Conservation (phyloP, 64 coral and sea anemone species). For the Pocillopora verrucosa region DNA sequence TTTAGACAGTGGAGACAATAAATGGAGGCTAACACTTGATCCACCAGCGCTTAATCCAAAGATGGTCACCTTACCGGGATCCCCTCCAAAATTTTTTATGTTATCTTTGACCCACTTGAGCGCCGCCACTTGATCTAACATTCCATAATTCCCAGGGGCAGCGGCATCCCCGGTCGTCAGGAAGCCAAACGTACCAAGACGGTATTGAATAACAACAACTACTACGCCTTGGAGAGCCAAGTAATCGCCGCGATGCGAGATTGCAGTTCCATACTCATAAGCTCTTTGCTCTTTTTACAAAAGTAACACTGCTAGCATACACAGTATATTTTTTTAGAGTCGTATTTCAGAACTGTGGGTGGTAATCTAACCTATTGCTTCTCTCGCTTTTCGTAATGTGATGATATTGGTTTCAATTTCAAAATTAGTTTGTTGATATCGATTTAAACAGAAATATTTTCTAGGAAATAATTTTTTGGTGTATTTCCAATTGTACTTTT, state of each 20-base stretch:
- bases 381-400: too few species aligned
- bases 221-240: slow-evolving; percentile 47
- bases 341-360: too few species aligned
- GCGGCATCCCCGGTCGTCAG: slow-evolving; percentile 36
- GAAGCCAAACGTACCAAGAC: slow-evolving; percentile 47
- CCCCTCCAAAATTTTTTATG: slow-evolving; percentile 36
- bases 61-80: slow-evolving; percentile 38
- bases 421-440: too few species aligned
- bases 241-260: background rate
- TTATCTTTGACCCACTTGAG: slow-evolving; percentile 52
- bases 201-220: slow-evolving; percentile 50
- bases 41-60: slow-evolving; percentile 44
- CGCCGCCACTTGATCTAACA: slow-evolving; percentile 58
- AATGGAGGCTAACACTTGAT: slow-evolving; percentile 24
- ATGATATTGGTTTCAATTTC: too few species aligned
- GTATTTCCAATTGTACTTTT: too few species aligned
- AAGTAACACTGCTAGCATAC: too few species aligned
- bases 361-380: too few species aligned
- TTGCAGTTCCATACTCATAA: background rate
- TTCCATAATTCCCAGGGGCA: slow-evolving; percentile 43
- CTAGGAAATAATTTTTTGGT: too few species aligned
- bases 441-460: too few species aligned
- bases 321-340: too few species aligned
- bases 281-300: too few species aligned
- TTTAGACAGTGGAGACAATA: slow-evolving; percentile 25